These are phyloP conservation scores for Zhengitettix transpicula DNA, from an alignment of 2,888 invertebrate genomes.

Conservation along the genomic window DNA sequence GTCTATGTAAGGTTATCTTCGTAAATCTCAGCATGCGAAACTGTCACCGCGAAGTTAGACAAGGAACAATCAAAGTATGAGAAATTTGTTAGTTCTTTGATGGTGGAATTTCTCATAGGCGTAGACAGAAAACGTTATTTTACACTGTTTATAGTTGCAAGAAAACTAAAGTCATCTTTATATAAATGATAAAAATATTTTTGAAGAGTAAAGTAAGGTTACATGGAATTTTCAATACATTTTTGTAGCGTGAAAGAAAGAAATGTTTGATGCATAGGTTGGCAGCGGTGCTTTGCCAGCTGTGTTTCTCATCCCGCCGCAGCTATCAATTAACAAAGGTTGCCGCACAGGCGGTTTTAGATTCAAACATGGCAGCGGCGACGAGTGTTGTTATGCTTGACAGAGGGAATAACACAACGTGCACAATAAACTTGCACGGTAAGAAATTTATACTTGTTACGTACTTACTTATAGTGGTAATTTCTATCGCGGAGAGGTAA, in stretches of 20 bases:
- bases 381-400: slow-evolving; percentile 90
- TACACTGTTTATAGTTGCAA: too few relatives aligned
- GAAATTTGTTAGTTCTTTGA: neutral
- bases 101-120: slow-evolving; percentile 4
- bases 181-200: too few relatives aligned
- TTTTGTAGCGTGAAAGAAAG: too few relatives aligned
- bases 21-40: too few relatives aligned
- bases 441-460: slow-evolving; percentile 28
- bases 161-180: too few relatives aligned
- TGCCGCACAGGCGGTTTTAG: slow-evolving; percentile 15
- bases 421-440: slow-evolving; percentile 94
- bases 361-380: slow-evolving; percentile 38
- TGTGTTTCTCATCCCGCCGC: neutral
- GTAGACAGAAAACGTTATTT: too few relatives aligned
- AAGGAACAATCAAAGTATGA: slow-evolving; percentile 5
- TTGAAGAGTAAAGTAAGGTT: too few relatives aligned
- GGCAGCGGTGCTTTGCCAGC: neutral
- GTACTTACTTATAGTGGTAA: neutral
- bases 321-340: slow-evolving; percentile 9
- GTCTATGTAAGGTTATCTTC: too few relatives aligned
- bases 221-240: too few relatives aligned
- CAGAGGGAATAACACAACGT: slow-evolving; percentile 91
- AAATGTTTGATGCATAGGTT: too few relatives aligned
- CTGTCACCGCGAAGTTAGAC: neutral
- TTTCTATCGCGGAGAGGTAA: too few relatives aligned